Percentiles rank a stretch among this genome's conserved stretches.
Evolutionary conservation across 2,888 invertebrate species (phyloP).

Genomic region (Miltochrista miniata): DNA sequence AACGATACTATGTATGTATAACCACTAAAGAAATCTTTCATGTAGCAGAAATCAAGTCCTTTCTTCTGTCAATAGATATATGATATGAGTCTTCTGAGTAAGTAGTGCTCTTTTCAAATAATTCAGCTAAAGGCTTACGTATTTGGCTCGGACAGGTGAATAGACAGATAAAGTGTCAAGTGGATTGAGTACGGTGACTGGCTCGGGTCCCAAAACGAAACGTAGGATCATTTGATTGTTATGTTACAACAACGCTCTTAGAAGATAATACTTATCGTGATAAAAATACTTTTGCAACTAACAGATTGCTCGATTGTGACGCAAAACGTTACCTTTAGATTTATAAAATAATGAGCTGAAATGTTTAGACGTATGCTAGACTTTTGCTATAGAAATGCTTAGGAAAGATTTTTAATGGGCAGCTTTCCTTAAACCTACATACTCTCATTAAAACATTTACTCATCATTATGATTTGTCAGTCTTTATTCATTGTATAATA

Average conservation of each 20-base stretch:
- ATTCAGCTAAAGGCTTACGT: constrained; percentile 21
- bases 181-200: constrained; percentile 26
- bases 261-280: constrained; percentile 4
- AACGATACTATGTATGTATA: too few species aligned
- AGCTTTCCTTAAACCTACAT: too few species aligned
- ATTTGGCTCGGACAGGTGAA: constrained; percentile 27
- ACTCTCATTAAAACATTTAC: too few species aligned
- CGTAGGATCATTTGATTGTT: constrained; percentile 19
- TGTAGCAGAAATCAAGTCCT: neutral
- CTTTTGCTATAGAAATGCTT: too few species aligned
- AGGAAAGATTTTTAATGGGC: too few species aligned
- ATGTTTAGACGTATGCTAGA: too few species aligned
- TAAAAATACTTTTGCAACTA: neutral
- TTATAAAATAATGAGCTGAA: neutral
- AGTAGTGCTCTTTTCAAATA: too few species aligned
- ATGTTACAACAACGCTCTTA: constrained; percentile 20
- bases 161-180: constrained; percentile 36
- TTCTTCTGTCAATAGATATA: neutral
- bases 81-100: too few species aligned
- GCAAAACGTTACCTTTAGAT: neutral
- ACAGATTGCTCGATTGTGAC: neutral
- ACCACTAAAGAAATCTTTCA: too few species aligned
- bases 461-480: too few species aligned
- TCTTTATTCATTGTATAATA: too few species aligned
- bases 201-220: constrained; percentile 19